Evolutionary conservation across 2,888 invertebrate species (phyloP).

Genomic region (Eretmocerus hayati): DNA sequence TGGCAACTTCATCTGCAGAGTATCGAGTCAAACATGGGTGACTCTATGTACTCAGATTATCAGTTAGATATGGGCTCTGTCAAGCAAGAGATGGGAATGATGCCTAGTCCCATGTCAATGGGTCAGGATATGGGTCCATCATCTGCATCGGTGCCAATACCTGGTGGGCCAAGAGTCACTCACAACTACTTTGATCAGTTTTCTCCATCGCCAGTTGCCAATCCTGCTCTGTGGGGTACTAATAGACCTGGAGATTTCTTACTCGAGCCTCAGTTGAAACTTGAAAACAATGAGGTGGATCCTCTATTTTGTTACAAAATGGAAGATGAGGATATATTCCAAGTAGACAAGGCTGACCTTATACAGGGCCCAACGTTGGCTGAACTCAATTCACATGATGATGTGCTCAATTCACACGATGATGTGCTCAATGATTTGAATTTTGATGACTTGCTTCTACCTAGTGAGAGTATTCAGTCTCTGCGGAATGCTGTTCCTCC

Average conservation of each 20-base stretch:
- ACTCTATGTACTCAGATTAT: constrained; percentile 34
- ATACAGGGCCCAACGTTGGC: constrained; percentile 79
- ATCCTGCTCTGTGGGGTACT: constrained; percentile 48
- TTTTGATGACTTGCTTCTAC: constrained; percentile 74
- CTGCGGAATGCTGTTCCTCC: constrained; percentile 22
- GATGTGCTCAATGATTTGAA: constrained; percentile 78
- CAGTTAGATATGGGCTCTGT: constrained; percentile 30
- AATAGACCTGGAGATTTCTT: constrained; percentile 29
- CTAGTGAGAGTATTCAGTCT: constrained; percentile 55
- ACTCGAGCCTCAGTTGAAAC: constrained; percentile 35
- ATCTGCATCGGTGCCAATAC: constrained; percentile 43
- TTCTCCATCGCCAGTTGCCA: constrained; percentile 40
- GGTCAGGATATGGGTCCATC: constrained; percentile 37
- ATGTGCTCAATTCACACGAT: constrained; percentile 76
- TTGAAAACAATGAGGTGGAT: constrained; percentile 37
- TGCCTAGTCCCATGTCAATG: constrained; percentile 8
- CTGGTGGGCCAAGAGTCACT: constrained; percentile 37
- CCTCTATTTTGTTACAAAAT: constrained; percentile 56
- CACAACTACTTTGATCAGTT: constrained; percentile 40
- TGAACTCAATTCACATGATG: constrained; percentile 79
- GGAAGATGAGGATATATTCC: constrained; percentile 85
- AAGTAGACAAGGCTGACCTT: constrained; percentile 80
- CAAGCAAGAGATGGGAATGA: constrained; percentile 36
- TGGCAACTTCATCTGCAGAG: neutral
- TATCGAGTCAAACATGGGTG: constrained; percentile 29